These are phyloP conservation scores for Zygaena filipendulae DNA, from an alignment of 2,888 invertebrate genomes.

Conservation along the genomic window DNA sequence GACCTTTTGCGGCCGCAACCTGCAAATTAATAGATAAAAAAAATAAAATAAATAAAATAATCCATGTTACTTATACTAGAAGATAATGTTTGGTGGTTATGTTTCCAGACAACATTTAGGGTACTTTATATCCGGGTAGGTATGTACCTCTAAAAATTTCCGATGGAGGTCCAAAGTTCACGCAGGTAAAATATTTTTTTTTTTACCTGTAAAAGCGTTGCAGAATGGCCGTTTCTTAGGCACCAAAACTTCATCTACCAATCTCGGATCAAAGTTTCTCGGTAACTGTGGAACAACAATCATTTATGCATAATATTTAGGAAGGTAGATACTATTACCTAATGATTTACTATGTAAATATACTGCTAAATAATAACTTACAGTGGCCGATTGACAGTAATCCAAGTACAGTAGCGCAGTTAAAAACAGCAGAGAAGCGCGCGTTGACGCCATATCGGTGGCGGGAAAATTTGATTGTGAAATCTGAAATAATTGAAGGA, in stretches of 20 bases:
- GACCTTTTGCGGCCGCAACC: constrained; percentile 82
- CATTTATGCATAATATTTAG: neutral
- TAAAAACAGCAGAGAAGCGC: constrained; percentile 33
- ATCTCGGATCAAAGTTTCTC: constrained; percentile 37
- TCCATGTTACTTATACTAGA: constrained; percentile 7
- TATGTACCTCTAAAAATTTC: no score
- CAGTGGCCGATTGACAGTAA: constrained; percentile 36
- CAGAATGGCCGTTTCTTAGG: constrained; percentile 86
- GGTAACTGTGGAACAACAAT: constrained; percentile 34
- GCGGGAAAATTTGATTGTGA: constrained; percentile 19
- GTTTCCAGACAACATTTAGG: no score
- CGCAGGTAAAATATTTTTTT: no score
- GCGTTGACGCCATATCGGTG: constrained; percentile 37
- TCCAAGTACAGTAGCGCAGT: constrained; percentile 32
- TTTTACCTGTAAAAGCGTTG: constrained; percentile 87
- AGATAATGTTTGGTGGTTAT: no score
- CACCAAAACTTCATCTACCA: constrained; percentile 49
- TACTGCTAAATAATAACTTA: constrained; percentile 20
- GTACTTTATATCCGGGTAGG: no score
- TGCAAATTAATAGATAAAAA: no score
- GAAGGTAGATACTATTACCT: neutral
- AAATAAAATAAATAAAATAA: constrained; percentile 3
- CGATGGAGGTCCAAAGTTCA: no score
- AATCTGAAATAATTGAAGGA: no score
- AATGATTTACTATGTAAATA: neutral